Base-by-base conservation (phyloP, 2,797 vertebrate genomes). In the Leptodactylus fallax region DNA sequence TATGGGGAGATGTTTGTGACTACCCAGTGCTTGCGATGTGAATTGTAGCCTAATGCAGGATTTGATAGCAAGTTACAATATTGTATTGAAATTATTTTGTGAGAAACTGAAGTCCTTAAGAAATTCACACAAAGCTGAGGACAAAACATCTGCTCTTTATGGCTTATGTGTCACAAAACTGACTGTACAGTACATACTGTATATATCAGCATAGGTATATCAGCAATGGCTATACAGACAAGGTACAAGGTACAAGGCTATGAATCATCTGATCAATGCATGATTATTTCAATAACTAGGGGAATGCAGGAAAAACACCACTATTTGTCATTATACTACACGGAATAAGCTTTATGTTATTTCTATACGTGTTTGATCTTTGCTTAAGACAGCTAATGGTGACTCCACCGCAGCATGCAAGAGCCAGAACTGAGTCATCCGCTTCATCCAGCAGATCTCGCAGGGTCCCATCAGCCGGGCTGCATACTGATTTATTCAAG, bases 401-500 rank as follows among this genome's bases (percentile, higher is more conserved):
- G 16, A 72, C 14, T 19, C 36, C 36, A 72, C 45, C 17, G 8
- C 69, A 19, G 69, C 69, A 47, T 9, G 17, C 17, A 21, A 47
- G 69, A 72, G 9, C 36, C 36, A 72, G 69, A 72, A 21, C 36
- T 45, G 69, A 72, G 69, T 47, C 27, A 71, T 71, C 27, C 2
- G 36, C 14, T 71, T 17, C 36, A 72, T 72, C 51, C 51, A 3
- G 51, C 12, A 72, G 47, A 19, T 47, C 17, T 47, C 45, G 21
- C 36, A 4, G 36, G 14, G 36, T 72, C 69, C 13, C 67, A 14
- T 47, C 36, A 47, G 69, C 47, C 69, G 10, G 36, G 45, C 36
- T 45, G 69, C 36, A 72, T 72, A 72, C 36, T 72, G 36, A 47
- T 47, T 72, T 72, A 72, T 72, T 72, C 36, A 47, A 72, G 69